These are phyloP conservation scores for Ammodytes marinus DNA, from an alignment of 2,113 vertebrate genomes.

Conservation along the genomic window DNA sequence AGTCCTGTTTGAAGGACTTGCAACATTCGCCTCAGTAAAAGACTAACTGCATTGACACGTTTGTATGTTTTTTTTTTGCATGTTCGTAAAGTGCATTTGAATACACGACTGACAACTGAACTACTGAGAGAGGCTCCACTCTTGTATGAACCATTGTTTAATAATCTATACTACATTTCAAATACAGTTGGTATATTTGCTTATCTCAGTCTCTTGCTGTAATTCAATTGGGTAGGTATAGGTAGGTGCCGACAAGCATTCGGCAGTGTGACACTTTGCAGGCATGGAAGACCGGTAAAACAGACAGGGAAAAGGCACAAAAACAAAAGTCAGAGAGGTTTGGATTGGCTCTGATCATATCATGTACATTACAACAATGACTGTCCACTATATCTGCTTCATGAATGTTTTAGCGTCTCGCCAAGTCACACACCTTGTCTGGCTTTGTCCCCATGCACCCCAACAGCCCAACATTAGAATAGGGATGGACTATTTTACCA, in stretches of 20 bases:
- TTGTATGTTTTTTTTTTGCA: slow-evolving; percentile 5
- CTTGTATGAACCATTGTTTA: slow-evolving; percentile 1
- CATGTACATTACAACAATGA: slow-evolving; percentile 15
- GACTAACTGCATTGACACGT: not conserved
- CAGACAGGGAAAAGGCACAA: not conserved
- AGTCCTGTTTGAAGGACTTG: slow-evolving; percentile 17
- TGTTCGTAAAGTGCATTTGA: not conserved
- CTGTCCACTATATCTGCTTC: slow-evolving; percentile 31
- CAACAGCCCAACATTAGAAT: slow-evolving; percentile 20
- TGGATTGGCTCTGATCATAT: slow-evolving; percentile 21
- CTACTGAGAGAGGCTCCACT: not conserved
- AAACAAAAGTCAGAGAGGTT: not conserved
- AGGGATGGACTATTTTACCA: not conserved
- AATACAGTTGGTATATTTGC: not conserved
- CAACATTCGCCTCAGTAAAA: not conserved
- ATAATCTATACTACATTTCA: not conserved
- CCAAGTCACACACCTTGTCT: slow-evolving; percentile 55
- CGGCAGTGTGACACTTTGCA: not conserved
- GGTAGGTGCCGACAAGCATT: not conserved
- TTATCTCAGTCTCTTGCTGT: slow-evolving; percentile 12
- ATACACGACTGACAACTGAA: not conserved
- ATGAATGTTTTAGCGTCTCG: slow-evolving; percentile 52
- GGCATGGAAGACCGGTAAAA: not conserved
- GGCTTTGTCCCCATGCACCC: slow-evolving; percentile 27
- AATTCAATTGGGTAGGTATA: not conserved